Base-by-base conservation (phyloP, 2,888 invertebrate species). In the Microchrysa polita region DNA sequence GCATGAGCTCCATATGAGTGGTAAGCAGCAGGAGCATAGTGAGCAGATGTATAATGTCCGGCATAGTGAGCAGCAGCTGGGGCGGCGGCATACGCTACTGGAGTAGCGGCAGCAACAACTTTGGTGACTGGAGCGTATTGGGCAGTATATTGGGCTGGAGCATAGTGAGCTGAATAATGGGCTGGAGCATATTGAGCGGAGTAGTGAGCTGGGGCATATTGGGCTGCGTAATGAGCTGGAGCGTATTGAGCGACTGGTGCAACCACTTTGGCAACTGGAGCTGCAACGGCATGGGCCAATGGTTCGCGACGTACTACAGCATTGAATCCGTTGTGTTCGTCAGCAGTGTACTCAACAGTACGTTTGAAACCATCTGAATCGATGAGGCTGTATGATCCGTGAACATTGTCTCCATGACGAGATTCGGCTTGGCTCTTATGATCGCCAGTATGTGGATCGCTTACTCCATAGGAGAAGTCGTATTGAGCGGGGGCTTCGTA, bases 301-400 rank as follows among this genome's bases (percentile, higher is more conserved):
- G 87, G 86, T 55, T 87, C 87, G 74, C 86, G 87, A 77, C 85
- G 85, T 2, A 88, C 88, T 44, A 88, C 83, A 23, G 88, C 88
- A 79, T 88, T 88, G 83, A 88, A 88, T 65, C 88, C 88, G 76
- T 86, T 86, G 77, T 86, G 85, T 27, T 85, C 83, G 80, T 87
- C 88, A 65, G 88, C 87, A 63, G 86, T 86, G 80, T 88, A 88
- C 76, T 88, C 86, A 57, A 88, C 88, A 59, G 84, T 86, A 75
- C 88, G 84, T 77, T 85, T 83, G 76, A 83, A 85, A 40, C 88
- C 88, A 81, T 88, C 88, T 75, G 88, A 80, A 79, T 88, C 88
- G 76, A 88, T 81, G 55, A 88, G 80, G 12, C 86, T 84, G 80
- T 88, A 88, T 79, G 85, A 84, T 14, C 88, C 88, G 67, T 87